Base-by-base conservation (phyloP, 2,113 vertebrate genomes). In the Caranx melampygus region DNA sequence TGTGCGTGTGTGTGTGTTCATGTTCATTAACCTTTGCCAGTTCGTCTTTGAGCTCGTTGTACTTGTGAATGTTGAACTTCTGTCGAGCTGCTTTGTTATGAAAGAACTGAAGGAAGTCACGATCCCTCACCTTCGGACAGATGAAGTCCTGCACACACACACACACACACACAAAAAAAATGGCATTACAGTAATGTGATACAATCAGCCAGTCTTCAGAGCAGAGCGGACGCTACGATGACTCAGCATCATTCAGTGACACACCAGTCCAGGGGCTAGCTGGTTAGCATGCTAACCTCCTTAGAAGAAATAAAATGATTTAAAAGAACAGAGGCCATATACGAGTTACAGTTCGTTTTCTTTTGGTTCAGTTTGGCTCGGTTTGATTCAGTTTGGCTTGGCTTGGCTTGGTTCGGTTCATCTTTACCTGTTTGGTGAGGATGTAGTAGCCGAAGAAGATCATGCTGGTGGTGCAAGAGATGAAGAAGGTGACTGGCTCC, bases 401-500 rank as follows among this genome's bases (percentile, higher is more conserved):
- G n/a, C n/a, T n/a, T n/a, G 26, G 26, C 26, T 26, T 26, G 26
- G 26, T 26, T 26, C 37, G 6, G 8, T 37, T 37, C 8, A 8
- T 37, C 8, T 37, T 37, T 8, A 86, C 83, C 84, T 84, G 84
- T 47, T 52, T 82, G 34, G 84, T 84, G 35, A 89, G 78, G 58
- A 89, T 13, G 81, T 87, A 87, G 55, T 89, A 89, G 35, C 3
- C 63, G 35, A 84, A 89, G 87, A 87, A 89, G 45, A 84, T 16
- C 81, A 89, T 82, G 68, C 87, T 87, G 47, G 75, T 89, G 67
- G 11, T 84, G 78, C 2, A 67, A 49, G 84, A 61, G 68, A 89
- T 84, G 79, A 84, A 89, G 81, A 54, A 87, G 45, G 87, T 89
- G 63, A 89, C 21, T 0, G 87, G 87, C 6, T 89, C 87, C 87